These are phyloP conservation scores for Botrylloides violaceus DNA, from an alignment of 23 tunicate species.

Conservation along the genomic window DNA sequence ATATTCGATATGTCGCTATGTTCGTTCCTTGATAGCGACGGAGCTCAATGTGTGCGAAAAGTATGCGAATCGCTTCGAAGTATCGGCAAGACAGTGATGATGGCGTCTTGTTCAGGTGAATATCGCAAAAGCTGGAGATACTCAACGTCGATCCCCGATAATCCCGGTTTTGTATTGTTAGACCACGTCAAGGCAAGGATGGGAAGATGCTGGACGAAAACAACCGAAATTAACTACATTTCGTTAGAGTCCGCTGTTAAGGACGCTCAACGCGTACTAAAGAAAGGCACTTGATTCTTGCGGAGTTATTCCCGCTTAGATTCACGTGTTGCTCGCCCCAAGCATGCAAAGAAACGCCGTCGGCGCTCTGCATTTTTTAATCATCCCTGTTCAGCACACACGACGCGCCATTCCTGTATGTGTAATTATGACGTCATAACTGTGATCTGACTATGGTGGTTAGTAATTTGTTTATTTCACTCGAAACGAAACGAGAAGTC, in stretches of 20 bases:
- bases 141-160: background rate
- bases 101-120: slow-evolving; percentile 45
- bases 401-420: no score
- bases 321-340: no score
- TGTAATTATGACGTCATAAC: no score
- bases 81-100: slow-evolving; percentile 25
- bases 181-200: background rate
- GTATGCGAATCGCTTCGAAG: background rate
- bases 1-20: slow-evolving; percentile 64
- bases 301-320: no score
- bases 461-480: no score
- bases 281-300: background rate
- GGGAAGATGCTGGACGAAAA: background rate
- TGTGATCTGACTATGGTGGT: no score
- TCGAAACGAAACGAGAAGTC: no score
- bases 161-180: background rate
- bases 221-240: background rate
- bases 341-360: no score
- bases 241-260: background rate
- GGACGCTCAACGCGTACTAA: background rate
- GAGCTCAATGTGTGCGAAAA: slow-evolving; percentile 22
- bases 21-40: slow-evolving; percentile 80
- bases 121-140: slow-evolving; percentile 6
- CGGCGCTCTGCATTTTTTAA: no score
- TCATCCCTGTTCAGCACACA: no score